phyloP scores from a whole-genome alignment of 2,888 invertebrate species.

The Agelastica alni region DNA sequence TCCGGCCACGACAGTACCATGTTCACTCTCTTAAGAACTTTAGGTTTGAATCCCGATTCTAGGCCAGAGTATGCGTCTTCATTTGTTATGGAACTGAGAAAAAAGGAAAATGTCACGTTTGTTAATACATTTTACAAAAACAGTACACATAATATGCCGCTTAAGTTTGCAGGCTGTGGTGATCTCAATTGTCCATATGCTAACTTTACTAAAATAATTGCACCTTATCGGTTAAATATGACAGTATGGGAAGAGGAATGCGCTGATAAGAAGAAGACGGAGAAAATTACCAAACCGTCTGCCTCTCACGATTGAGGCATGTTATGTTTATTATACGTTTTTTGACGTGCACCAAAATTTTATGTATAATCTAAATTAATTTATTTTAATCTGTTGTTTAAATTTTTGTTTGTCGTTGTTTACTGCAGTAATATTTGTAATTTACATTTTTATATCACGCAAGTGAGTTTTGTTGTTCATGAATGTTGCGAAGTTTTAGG shows the following conservation, averaged over 20 bases:
- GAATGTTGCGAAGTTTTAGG: too few relatives aligned
- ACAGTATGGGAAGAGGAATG: constrained; percentile 28
- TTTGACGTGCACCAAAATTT: too few relatives aligned
- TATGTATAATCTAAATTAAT: too few relatives aligned
- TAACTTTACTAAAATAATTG: constrained; percentile 20
- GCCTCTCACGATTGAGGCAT: too few relatives aligned
- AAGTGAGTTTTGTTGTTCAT: too few relatives aligned
- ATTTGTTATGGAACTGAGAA: constrained; percentile 69
- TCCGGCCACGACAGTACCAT: constrained; percentile 80
- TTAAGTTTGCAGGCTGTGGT: constrained; percentile 18
- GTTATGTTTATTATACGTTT: too few relatives aligned
- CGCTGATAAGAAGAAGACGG: not conserved
- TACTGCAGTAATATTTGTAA: too few relatives aligned
- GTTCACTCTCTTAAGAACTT: constrained; percentile 67
- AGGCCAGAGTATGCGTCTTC: constrained; percentile 69
- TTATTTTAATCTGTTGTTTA: too few relatives aligned
- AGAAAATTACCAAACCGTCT: not conserved
- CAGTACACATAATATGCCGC: not conserved
- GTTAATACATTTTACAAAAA: constrained; percentile 30
- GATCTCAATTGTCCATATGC: constrained; percentile 23
- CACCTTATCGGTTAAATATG: constrained; percentile 11
- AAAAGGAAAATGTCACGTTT: constrained; percentile 26
- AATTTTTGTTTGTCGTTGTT: too few relatives aligned
- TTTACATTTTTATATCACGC: too few relatives aligned
- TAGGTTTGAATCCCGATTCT: constrained; percentile 67